Evolutionary conservation across 2,888 invertebrate species (phyloP).

Genomic region (Odontocolon sp.): DNA sequence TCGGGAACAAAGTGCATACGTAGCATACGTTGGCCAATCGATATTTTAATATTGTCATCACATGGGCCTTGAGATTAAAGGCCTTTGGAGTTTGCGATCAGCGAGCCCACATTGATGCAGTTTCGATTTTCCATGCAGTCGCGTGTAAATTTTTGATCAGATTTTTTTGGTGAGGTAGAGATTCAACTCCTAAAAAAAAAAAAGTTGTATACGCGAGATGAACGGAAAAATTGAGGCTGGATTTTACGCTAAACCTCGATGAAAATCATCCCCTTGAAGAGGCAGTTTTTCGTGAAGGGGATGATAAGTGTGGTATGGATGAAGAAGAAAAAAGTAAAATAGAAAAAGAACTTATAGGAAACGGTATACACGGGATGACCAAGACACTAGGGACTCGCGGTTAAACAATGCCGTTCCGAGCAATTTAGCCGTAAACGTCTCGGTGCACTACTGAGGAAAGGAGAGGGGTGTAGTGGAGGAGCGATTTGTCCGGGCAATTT

Average conservation of each 20-base stretch:
- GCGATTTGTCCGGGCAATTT: constrained; percentile 80
- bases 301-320: constrained; percentile 58
- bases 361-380: constrained; percentile 75
- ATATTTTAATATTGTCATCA: constrained; percentile 80
- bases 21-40: constrained; percentile 80
- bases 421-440: constrained; percentile 78
- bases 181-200: neutral
- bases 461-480: constrained; percentile 33
- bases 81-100: constrained; percentile 60
- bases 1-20: constrained; percentile 80
- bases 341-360: constrained; percentile 43
- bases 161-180: neutral
- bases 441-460: constrained; percentile 48
- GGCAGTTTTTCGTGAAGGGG: constrained; percentile 69
- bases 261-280: constrained; percentile 45
- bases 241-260: neutral
- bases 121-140: neutral
- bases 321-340: neutral
- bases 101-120: neutral
- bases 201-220: neutral
- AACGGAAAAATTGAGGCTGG: neutral
- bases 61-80: constrained; percentile 71
- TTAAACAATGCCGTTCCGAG: constrained; percentile 80
- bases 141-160: neutral
- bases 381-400: constrained; percentile 67